Evolutionary conservation across 2,888 invertebrate genomes (phyloP), one percentile per base, ranked within the genome.

Genomic region (Mesorhabditis spiculigera): DNA sequence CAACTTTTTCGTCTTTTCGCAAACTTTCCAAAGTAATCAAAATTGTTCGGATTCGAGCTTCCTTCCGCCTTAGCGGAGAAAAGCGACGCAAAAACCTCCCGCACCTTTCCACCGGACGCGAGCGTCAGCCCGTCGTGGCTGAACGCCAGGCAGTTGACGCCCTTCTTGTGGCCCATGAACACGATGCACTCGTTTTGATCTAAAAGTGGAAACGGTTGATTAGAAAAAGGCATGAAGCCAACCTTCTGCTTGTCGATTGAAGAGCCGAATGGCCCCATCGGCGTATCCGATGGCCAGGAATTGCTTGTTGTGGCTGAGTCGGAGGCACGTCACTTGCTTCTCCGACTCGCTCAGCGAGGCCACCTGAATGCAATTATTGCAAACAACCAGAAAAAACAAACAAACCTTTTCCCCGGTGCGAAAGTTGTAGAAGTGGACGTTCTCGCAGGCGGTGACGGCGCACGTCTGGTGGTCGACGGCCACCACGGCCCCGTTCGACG

Each of bases 351-450:
- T 70, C 63, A 84, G 72, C 70, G 78, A 74, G 44, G 72, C 71
- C 4, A 76, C 73, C 83, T 83, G 65, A 73, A 79, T 66, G 67
- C 87, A 69, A 75, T 77, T 65, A 3, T 65, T 65, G 65, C 13
- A 13, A 10, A 64, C 43, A 66, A 45, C 5, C 8, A 16, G 6
- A 63, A 8, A 42, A 61, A 58, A n/a, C n/a, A n/a, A n/a, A n/a
- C n/a, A n/a, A 41, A 92, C 91, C 89, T 91, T 92, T 87, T 93
- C 91, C 62, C 92, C 91, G 5, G 93, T 90, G 85, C 93, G 90
- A 86, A 95, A 89, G 88, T 97, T 96, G 94, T 95, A 97, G 83
- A 97, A 90, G 83, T 92, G 90, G 73, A 95, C 92, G 90, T 94
- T 92, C 89, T 97, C 95, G 85, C 93, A 93, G 6, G 93, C 94